Base-by-base conservation (phyloP, 1,140 invertebrate species). In the Bombus terrestris region DNA sequence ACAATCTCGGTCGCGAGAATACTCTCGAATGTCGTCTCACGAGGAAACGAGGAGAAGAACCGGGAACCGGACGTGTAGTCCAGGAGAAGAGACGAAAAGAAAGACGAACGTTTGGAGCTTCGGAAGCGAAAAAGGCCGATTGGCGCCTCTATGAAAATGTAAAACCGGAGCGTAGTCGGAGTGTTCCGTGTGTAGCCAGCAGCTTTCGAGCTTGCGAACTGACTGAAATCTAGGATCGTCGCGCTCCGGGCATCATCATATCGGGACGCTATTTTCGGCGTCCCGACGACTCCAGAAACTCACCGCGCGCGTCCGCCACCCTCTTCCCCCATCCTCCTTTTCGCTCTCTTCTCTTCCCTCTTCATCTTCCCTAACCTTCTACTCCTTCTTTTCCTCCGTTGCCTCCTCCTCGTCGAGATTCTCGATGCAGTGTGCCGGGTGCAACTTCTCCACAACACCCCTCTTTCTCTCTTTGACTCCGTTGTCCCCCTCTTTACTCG, bases 181-280 rank as follows among this genome's bases (percentile, higher is more conserved):
- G 76, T 77, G 84, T 81, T 87, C 88, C 62, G 79, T 62, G 84
- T 47, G 87, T 89, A 86, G 74, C 89, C 89, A 85, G 90, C 90
- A 84, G 90, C 93, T 93, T 93, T 93, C 93, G 94, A 94, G 94
- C 94, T 94, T 95, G 93, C 94, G 92, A 95, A 95, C 94, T 95
- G 93, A 95, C 95, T 95, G 94, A 95, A 95, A 95, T 94, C 94
- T 95, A 95, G 94, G 92, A 95, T 93, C 93, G 92, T 90, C 87
- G 87, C 90, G 92, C 91, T 93, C 94, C 93, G 95, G 94, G 94
- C 93, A 92, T 95, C 94, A 94, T 95, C 95, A 94, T 95, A 95
- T 94, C 93, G 94, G 92, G 92, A 92, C 93, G 94, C 95, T 95
- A 95, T 95, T 95, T 95, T 95, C 93, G 93, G 94, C 93, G 92